Conservation (phyloP, 2,888 invertebrate genomes). For the Coecobrya sp. region DNA sequence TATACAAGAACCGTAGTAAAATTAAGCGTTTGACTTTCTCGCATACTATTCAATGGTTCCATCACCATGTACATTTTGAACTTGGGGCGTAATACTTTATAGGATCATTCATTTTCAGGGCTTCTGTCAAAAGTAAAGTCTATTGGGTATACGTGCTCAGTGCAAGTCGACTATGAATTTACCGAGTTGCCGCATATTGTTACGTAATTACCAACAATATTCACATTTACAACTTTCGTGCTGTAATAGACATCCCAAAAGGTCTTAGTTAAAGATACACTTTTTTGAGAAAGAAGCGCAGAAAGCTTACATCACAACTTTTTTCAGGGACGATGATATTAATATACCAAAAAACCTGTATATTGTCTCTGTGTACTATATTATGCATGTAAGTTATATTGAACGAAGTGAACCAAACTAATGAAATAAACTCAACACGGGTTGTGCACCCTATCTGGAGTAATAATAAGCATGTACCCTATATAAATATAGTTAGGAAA, state of each 20-base stretch:
- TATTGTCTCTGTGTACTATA: background rate
- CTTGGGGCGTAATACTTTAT: background rate
- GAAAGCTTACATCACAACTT: background rate
- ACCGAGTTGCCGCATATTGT: slow-evolving; percentile 25
- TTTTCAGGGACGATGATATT: background rate
- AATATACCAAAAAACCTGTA: background rate
- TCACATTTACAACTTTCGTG: slow-evolving; percentile 20
- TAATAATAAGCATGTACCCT: slow-evolving; percentile 28
- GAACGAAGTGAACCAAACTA: slow-evolving; percentile 60
- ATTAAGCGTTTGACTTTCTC: too few relatives aligned
- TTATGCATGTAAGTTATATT: slow-evolving; percentile 11
- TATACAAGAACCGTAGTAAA: background rate
- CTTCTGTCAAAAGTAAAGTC: slow-evolving; percentile 26
- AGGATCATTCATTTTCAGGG: slow-evolving; percentile 37
- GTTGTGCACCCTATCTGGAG: slow-evolving; percentile 24
- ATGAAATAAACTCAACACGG: slow-evolving; percentile 61
- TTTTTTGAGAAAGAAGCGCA: background rate
- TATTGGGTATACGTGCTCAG: background rate
- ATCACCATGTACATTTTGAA: background rate
- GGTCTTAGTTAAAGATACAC: background rate
- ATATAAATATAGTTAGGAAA: background rate
- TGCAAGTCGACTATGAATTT: background rate
- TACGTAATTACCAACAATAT: slow-evolving; percentile 46
- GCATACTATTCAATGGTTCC: background rate
- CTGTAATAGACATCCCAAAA: background rate